Evolutionary conservation across 2,113 vertebrate species (phyloP).

Genomic region (Nyctibius bracteatus): DNA sequence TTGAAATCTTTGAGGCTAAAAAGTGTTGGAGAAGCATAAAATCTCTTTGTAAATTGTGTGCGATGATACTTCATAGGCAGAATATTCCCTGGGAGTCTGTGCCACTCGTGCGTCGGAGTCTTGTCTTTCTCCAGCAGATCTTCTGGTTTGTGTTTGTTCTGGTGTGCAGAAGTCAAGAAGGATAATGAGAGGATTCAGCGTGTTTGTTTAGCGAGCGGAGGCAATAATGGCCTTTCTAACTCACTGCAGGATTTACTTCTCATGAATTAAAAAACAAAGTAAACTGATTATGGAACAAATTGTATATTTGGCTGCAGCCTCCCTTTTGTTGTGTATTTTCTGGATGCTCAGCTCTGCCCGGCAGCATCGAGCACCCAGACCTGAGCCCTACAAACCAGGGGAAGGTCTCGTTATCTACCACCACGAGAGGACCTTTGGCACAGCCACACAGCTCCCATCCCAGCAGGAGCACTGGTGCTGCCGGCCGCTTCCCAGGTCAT

Average conservation of each 20-base stretch:
- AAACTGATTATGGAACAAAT: slow-evolving; percentile 30
- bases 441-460: background rate
- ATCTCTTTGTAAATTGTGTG: slow-evolving; percentile 27
- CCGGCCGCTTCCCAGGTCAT: background rate
- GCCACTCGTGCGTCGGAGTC: background rate
- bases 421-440: background rate
- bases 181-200: slow-evolving; percentile 47
- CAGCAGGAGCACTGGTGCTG: background rate
- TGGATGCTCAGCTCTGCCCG: background rate
- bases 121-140: slow-evolving; percentile 13
- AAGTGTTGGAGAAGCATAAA: slow-evolving; percentile 48
- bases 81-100: background rate
- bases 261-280: slow-evolving; percentile 53
- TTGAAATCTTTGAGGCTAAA: slow-evolving; percentile 37
- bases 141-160: slow-evolving; percentile 25
- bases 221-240: slow-evolving; percentile 34
- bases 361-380: background rate
- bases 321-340: background rate
- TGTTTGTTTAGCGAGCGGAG: slow-evolving; percentile 48
- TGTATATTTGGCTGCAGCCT: background rate
- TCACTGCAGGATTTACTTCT: slow-evolving; percentile 54
- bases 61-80: background rate
- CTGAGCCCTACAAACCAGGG: background rate
- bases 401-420: background rate
- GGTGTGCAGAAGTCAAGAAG: background rate